These are phyloP conservation scores for Drosophila seguyi DNA, from an alignment of 1,140 invertebrate species.

Conservation along the genomic window DNA sequence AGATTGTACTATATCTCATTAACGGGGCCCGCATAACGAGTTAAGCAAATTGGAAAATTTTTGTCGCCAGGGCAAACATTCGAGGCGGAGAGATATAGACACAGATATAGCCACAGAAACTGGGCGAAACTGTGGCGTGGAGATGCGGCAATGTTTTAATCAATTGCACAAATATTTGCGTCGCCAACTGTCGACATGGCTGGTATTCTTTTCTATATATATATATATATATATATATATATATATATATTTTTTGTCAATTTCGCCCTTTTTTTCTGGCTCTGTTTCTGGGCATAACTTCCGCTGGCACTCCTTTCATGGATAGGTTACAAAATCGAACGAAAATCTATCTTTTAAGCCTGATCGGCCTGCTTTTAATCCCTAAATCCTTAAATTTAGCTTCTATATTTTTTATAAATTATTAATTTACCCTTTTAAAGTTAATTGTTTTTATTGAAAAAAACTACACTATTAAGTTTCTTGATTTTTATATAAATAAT, in stretches of 20 bases:
- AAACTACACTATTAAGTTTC: too few species aligned
- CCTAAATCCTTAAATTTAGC: too few species aligned
- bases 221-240: too few species aligned
- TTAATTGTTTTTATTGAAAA: too few species aligned
- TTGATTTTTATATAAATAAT: too few species aligned
- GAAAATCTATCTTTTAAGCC: neutral
- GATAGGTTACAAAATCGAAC: neutral
- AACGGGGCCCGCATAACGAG: slow-evolving; percentile 64
- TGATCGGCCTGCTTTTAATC: too few species aligned
- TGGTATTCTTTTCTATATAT: neutral
- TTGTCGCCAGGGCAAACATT: slow-evolving; percentile 43
- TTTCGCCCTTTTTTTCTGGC: neutral
- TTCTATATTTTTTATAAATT: too few species aligned
- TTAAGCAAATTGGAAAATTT: slow-evolving; percentile 78
- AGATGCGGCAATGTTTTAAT: slow-evolving; percentile 50
- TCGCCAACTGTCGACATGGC: slow-evolving; percentile 2
- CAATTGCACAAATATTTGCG: slow-evolving; percentile 76
- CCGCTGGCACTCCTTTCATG: neutral
- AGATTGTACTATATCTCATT: slow-evolving; percentile 59
- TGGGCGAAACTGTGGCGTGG: neutral
- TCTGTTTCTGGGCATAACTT: slow-evolving; percentile 15
- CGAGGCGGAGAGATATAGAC: neutral
- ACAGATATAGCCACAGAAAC: slow-evolving; percentile 10
- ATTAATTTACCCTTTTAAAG: too few species aligned
- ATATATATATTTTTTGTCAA: slow-evolving; percentile 6